These are phyloP conservation scores for Paedocypris micromegethes DNA, from an alignment of 2,797 vertebrate species.

Conservation along the genomic window DNA sequence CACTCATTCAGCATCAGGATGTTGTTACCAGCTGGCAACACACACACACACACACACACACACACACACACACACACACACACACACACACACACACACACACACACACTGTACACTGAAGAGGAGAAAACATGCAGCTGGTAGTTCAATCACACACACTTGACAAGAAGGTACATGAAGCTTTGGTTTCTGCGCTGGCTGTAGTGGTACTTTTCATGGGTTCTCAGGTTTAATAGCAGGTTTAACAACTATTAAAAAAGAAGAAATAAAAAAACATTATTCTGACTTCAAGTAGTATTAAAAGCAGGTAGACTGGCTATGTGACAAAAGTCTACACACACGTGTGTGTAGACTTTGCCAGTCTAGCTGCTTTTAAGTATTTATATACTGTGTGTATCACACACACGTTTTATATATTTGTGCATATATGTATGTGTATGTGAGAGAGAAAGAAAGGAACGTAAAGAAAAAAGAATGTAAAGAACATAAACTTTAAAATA, in stretches of 20 bases:
- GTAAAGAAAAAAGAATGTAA: too few species aligned
- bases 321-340: too few species aligned
- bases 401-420: too few species aligned
- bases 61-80: constrained; percentile 40
- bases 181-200: constrained; percentile 27
- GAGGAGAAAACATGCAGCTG: constrained; percentile 36
- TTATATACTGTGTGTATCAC: too few species aligned
- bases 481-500: too few species aligned
- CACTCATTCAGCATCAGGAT: constrained; percentile 87
- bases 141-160: constrained; percentile 50
- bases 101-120: not conserved
- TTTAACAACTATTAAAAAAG: not conserved
- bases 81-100: constrained; percentile 29
- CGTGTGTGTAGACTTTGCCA: too few species aligned
- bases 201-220: constrained; percentile 2
- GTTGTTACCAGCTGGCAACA: constrained; percentile 73
- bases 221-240: constrained; percentile 15
- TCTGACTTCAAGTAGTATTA: too few species aligned
- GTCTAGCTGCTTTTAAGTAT: too few species aligned
- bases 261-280: too few species aligned
- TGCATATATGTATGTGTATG: too few species aligned
- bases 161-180: constrained; percentile 27
- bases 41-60: constrained; percentile 22
- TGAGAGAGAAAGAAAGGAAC: too few species aligned
- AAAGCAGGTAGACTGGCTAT: too few species aligned